phyloP scores from a whole-genome alignment of 2,113 vertebrate species.

The Notothenia coriiceps region DNA sequence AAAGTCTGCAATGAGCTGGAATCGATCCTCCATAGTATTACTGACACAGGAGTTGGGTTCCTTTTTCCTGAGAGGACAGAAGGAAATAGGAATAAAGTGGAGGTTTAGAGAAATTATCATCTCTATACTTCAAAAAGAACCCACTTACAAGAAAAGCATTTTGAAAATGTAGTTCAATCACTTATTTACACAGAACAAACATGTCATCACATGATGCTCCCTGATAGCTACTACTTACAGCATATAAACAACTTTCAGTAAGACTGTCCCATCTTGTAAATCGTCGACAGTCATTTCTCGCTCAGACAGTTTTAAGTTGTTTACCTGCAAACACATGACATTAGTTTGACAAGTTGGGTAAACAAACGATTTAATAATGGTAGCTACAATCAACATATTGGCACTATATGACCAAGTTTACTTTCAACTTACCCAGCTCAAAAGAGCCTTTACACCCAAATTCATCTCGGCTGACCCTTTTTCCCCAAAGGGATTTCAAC shows the following conservation, averaged over 20 bases:
- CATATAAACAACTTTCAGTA: slow-evolving; percentile 85
- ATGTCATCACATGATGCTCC: background rate
- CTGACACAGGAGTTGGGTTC: slow-evolving; percentile 66
- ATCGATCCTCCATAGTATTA: slow-evolving; percentile 76
- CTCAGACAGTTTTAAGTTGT: slow-evolving; percentile 81
- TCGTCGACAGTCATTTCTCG: slow-evolving; percentile 70
- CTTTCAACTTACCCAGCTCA: slow-evolving; percentile 63
- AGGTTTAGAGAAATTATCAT: background rate
- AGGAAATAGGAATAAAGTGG: background rate
- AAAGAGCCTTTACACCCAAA: slow-evolving; percentile 68
- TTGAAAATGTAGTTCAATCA: background rate
- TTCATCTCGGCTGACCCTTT: slow-evolving; percentile 56
- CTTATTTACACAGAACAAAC: slow-evolving; percentile 7
- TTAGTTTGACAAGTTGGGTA: background rate
- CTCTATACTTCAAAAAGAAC: background rate
- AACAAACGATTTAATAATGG: background rate
- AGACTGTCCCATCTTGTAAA: slow-evolving; percentile 85
- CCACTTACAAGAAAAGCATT: background rate
- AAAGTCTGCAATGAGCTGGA: slow-evolving; percentile 84
- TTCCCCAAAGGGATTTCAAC: slow-evolving; percentile 33
- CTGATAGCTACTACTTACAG: slow-evolving; percentile 85
- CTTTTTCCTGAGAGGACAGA: slow-evolving; percentile 79
- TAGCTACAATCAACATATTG: background rate
- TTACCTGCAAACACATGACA: slow-evolving; percentile 80
- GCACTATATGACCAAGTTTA: fast-evolving